Conservation (phyloP, 2,113 vertebrate genomes). For the Hippotragus niger region DNA sequence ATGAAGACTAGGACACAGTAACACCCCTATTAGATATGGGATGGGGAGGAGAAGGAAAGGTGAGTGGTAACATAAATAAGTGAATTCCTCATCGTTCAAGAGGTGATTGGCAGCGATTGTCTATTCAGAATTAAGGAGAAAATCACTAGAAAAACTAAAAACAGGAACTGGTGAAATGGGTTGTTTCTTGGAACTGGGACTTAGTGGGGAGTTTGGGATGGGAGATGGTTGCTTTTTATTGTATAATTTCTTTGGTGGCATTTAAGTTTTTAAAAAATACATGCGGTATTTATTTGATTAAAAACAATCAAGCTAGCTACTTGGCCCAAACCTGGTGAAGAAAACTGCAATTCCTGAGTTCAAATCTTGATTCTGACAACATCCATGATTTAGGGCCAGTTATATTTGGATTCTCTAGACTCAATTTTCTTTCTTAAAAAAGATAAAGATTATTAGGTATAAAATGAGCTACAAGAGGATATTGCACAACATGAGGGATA, state of each 20-base stretch:
- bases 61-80: background rate
- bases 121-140: background rate
- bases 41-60: background rate
- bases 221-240: background rate
- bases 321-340: background rate
- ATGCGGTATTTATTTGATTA: background rate
- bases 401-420: background rate
- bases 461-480: background rate
- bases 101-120: background rate
- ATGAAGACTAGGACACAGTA: background rate
- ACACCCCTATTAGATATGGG: background rate
- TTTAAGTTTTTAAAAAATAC: background rate
- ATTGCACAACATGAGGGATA: background rate
- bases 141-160: background rate
- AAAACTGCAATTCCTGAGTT: background rate
- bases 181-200: background rate
- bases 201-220: background rate
- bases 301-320: background rate
- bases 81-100: background rate
- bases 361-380: background rate
- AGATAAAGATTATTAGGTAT: background rate
- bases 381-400: background rate
- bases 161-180: background rate
- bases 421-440: conserved; percentile 1
- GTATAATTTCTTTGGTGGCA: background rate